These are phyloP conservation scores for Ochropleura plecta DNA, from an alignment of 2,888 invertebrate species.

Conservation along the genomic window DNA sequence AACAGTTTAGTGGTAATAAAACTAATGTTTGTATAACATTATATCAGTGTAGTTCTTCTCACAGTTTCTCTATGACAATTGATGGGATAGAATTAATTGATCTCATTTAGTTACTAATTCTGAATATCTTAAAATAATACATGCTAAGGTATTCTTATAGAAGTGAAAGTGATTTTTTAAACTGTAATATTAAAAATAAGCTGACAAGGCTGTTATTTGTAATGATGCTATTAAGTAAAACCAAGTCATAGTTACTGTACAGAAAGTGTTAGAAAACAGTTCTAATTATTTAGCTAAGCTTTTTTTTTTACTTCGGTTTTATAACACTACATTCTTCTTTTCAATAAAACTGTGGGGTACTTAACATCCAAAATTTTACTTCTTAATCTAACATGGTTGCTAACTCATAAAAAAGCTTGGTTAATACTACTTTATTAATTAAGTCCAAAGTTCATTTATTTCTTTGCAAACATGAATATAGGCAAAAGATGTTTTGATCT, in stretches of 20 bases:
- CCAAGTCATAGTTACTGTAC: background rate
- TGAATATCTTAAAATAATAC: no score
- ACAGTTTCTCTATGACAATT: background rate
- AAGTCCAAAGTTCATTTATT: background rate
- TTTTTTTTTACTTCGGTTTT: background rate
- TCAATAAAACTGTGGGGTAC: background rate
- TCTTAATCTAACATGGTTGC: no score
- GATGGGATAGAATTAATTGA: background rate
- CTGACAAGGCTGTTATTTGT: background rate
- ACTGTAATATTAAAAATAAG: background rate
- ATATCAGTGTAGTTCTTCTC: background rate
- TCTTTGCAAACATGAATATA: background rate
- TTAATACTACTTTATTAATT: no score
- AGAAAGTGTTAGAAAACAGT: background rate
- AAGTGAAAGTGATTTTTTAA: background rate
- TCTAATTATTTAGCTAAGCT: background rate
- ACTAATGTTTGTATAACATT: background rate
- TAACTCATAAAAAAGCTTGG: no score
- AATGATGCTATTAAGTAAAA: background rate
- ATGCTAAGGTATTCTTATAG: no score
- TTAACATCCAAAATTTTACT: no score
- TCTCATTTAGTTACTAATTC: no score
- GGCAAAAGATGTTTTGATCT: background rate
- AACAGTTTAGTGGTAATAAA: background rate
- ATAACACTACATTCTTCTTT: background rate